Base-by-base conservation (phyloP, 23 tunicate species). In the Botrylloides violaceus region DNA sequence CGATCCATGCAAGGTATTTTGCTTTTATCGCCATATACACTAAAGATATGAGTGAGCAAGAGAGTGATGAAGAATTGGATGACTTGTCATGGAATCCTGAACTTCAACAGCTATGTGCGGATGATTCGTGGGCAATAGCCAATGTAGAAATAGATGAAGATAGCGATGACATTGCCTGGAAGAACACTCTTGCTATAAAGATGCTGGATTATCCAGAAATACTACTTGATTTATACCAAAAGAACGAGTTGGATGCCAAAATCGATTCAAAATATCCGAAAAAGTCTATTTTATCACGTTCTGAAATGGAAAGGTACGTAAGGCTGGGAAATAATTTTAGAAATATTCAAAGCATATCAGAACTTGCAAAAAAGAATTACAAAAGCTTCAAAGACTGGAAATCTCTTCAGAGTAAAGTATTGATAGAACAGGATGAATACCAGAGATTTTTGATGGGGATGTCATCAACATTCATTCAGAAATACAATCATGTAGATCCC, bases 401-500 rank as follows among this genome's bases (percentile, higher is more conserved):
- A 31, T 33, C 33, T 4, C 3, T 63, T 4, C 70, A 63, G 70
- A 4, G 3, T 12, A 63, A 63, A 63, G 35, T 63, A 19, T 22
- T 33, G 35, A 29, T 19, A 63, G 70, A 63, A 9, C 70, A 63
- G 29, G 70, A 63, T 19, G 70, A 12, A 3, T 63, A 15, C 33
- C 70, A 63, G 29, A 31, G 33, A 31, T 63, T 27, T 63, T 31
- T 63, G 33, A 27, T 63, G 35, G 70, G 29, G 6, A 3, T 28
- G 32, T 25, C 70, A 12, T 27, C 34, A 12, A 63, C 4, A 21
- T 28, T 63, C 29, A 34, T 79, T 31, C 2, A 57, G 3, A 27
- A 58, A 28, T 79, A 79, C 29, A 53, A 79, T 71, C 7, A 58
- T 19, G 77, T 79, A 15, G 30, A 26, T 7, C 57, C 50, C 7